Percentiles rank a stretch among this genome's conserved stretches.
phyloP scores from a whole-genome alignment of 2,797 vertebrate genomes.

The Semaprochilodus insignis region DNA sequence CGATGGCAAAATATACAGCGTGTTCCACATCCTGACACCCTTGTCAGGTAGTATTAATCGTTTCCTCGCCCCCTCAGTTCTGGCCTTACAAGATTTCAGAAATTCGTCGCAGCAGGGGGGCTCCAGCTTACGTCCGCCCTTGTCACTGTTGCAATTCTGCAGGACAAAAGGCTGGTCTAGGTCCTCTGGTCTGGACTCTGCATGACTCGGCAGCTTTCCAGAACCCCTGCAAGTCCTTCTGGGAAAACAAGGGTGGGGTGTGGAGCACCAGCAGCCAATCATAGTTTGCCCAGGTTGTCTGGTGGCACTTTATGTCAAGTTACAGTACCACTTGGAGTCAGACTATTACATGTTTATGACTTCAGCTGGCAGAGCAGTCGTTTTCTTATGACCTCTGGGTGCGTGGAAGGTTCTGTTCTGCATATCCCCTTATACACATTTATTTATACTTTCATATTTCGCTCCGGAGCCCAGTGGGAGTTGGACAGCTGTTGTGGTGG shows the following conservation, averaged over 20 bases:
- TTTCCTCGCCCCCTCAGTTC: slow-evolving; percentile 19
- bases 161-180: slow-evolving; percentile 73
- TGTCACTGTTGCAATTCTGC: slow-evolving; percentile 72
- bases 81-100: slow-evolving; percentile 12
- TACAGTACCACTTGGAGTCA: slow-evolving; percentile 66
- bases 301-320: slow-evolving; percentile 45
- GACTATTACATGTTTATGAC: slow-evolving; percentile 67
- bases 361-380: slow-evolving; percentile 56
- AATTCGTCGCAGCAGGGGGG: slow-evolving; percentile 37
- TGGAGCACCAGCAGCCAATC: background rate
- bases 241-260: slow-evolving; percentile 61
- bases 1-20: background rate
- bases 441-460: slow-evolving; percentile 49
- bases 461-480: background rate
- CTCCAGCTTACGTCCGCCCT: slow-evolving; percentile 28
- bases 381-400: slow-evolving; percentile 55
- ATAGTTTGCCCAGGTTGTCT: background rate
- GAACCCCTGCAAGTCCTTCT: slow-evolving; percentile 68
- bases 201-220: slow-evolving; percentile 72
- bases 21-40: slow-evolving; percentile 44
- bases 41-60: slow-evolving; percentile 51
- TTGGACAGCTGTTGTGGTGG: slow-evolving; percentile 42
- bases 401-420: background rate
- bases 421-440: slow-evolving; percentile 13
- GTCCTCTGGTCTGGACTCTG: slow-evolving; percentile 65